Evolutionary conservation across 2,888 invertebrate genomes (phyloP).

Genomic region (Zele albiditarsus): DNA sequence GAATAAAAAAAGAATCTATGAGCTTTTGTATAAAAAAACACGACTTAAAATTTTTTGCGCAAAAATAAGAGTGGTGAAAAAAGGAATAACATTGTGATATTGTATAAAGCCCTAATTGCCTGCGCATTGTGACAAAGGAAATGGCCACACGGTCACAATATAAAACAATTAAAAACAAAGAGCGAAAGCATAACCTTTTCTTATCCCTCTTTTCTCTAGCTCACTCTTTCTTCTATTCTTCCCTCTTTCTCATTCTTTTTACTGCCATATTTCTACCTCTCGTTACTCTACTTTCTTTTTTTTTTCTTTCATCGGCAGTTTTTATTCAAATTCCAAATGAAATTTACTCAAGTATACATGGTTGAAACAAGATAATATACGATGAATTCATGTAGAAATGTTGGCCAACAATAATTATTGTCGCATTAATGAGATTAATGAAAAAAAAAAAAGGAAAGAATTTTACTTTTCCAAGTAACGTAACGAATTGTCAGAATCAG

Average conservation of each 20-base stretch:
- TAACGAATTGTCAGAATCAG: neutral
- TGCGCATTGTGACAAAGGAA: neutral
- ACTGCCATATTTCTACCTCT: neutral
- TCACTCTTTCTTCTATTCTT: neutral
- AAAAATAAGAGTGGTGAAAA: neutral
- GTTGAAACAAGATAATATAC: neutral
- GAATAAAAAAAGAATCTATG: neutral
- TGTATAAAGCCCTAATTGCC: neutral
- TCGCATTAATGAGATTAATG: no score
- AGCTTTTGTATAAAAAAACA: neutral
- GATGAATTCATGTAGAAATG: neutral
- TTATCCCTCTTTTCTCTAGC: neutral
- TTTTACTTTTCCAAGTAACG: no score
- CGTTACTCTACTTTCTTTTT: constrained; percentile 2
- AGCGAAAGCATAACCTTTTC: neutral
- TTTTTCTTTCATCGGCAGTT: neutral
- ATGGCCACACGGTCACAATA: neutral
- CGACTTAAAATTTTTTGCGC: neutral
- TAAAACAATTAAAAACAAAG: neutral
- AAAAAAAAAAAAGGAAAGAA: no score
- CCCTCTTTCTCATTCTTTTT: neutral
- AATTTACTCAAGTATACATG: neutral
- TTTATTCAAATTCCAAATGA: neutral
- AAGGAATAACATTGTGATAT: neutral
- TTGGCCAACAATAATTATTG: neutral